Evolutionary conservation across 2,888 invertebrate genomes (phyloP).

Genomic region (Acanthococcus lagerstroemiae): DNA sequence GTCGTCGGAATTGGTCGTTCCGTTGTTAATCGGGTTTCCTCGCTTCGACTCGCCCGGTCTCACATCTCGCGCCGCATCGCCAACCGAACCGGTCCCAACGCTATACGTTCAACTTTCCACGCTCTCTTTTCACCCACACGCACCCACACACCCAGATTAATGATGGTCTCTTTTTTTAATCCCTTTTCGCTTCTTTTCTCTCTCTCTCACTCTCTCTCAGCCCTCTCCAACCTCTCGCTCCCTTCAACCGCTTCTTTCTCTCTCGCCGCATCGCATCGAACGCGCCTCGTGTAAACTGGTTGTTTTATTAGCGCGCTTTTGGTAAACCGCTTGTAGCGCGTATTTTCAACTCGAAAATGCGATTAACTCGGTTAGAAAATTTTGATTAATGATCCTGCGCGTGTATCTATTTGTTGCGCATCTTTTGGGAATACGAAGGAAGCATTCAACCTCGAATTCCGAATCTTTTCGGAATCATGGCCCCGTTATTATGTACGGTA

Average conservation of each 20-base stretch:
- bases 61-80: too few species aligned
- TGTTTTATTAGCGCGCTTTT: slow-evolving; percentile 10
- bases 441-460: background rate
- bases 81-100: slow-evolving; percentile 17
- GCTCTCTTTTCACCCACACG: slow-evolving; percentile 21
- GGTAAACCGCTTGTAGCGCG: background rate
- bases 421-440: background rate
- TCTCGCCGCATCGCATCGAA: background rate
- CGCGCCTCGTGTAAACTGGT: slow-evolving; percentile 28
- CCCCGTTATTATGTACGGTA: too few species aligned
- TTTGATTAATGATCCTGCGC: background rate
- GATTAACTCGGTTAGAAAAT: background rate
- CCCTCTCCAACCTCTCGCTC: background rate
- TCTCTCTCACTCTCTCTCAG: background rate
- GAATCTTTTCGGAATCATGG: background rate
- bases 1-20: slow-evolving; percentile 29
- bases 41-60: slow-evolving; percentile 11
- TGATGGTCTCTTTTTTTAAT: slow-evolving; percentile 15
- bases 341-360: background rate
- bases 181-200: background rate
- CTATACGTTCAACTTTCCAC: slow-evolving; percentile 13
- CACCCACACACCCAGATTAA: slow-evolving; percentile 16
- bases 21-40: slow-evolving; percentile 24
- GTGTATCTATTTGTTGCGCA: background rate
- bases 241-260: background rate